These are phyloP conservation scores for Hirtodrosophila alboralis DNA, from an alignment of 2,888 invertebrate genomes.

Conservation along the genomic window DNA sequence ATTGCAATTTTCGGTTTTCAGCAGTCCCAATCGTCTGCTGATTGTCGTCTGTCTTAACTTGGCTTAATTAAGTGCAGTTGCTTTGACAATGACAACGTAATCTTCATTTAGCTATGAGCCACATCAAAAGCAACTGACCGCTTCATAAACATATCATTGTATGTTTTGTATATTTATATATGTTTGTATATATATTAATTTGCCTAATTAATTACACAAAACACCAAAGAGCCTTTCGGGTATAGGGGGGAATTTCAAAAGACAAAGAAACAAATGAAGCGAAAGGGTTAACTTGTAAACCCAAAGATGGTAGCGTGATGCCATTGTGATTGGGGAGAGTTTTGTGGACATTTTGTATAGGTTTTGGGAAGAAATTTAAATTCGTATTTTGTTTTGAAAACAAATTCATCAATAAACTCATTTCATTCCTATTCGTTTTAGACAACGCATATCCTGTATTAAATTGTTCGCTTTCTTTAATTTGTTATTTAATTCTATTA, in stretches of 20 bases:
- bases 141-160: conserved; percentile 29
- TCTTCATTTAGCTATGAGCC: conserved; percentile 57
- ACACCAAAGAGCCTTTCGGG: conserved; percentile 42
- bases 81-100: conserved; percentile 72
- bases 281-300: conserved; percentile 9
- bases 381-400: too few relatives aligned
- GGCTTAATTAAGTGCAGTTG: conserved; percentile 76
- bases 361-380: too few relatives aligned
- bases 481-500: too few relatives aligned
- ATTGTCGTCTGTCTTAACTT: conserved; percentile 56
- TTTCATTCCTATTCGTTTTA: too few relatives aligned
- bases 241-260: conserved; percentile 13
- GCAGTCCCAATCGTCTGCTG: conserved; percentile 36
- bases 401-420: too few relatives aligned
- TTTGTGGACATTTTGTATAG: background rate
- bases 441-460: too few relatives aligned
- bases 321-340: background rate
- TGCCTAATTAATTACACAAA: conserved; percentile 76
- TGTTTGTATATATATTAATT: conserved; percentile 50
- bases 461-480: too few relatives aligned
- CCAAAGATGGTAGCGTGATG: conserved; percentile 42
- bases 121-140: conserved; percentile 57
- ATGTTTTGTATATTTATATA: conserved; percentile 26
- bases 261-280: conserved; percentile 10
- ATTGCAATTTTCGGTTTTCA: conserved; percentile 38